Evolutionary conservation across 2,888 invertebrate genomes (phyloP).

Genomic region (Eulithis testata): DNA sequence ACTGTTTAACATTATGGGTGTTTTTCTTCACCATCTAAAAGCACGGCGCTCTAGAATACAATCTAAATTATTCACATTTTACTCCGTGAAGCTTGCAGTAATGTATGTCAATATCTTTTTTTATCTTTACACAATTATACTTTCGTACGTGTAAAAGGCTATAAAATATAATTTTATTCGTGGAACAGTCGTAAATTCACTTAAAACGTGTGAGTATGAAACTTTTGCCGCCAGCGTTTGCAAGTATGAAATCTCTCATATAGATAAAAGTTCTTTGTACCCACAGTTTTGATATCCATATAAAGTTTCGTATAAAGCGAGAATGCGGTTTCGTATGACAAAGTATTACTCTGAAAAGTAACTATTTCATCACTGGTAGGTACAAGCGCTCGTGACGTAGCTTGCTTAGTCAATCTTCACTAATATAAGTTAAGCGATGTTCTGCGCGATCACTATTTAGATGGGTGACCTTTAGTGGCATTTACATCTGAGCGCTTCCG

Average conservation of each 20-base stretch:
- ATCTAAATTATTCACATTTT: background rate
- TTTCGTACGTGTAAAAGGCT: constrained; percentile 33
- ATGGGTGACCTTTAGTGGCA: too few relatives aligned
- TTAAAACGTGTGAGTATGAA: constrained; percentile 33
- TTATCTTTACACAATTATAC: constrained; percentile 32
- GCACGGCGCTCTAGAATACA: too few relatives aligned
- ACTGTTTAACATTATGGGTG: too few relatives aligned
- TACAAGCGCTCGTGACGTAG: too few relatives aligned
- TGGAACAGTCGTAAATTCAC: constrained; percentile 39
- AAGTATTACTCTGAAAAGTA: background rate
- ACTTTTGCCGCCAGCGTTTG: constrained; percentile 13
- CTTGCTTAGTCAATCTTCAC: too few relatives aligned
- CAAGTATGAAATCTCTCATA: background rate
- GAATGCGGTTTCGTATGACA: background rate
- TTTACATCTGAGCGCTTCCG: too few relatives aligned
- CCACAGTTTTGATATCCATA: background rate
- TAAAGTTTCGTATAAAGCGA: background rate
- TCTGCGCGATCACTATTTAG: too few relatives aligned
- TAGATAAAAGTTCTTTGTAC: background rate
- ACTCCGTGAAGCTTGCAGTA: background rate
- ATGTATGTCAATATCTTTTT: background rate
- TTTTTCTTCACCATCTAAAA: too few relatives aligned
- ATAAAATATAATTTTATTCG: constrained; percentile 41
- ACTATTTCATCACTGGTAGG: too few relatives aligned
- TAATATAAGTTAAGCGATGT: too few relatives aligned